Conservation (phyloP, 2,888 invertebrate species). For the Cetonia aurata region DNA sequence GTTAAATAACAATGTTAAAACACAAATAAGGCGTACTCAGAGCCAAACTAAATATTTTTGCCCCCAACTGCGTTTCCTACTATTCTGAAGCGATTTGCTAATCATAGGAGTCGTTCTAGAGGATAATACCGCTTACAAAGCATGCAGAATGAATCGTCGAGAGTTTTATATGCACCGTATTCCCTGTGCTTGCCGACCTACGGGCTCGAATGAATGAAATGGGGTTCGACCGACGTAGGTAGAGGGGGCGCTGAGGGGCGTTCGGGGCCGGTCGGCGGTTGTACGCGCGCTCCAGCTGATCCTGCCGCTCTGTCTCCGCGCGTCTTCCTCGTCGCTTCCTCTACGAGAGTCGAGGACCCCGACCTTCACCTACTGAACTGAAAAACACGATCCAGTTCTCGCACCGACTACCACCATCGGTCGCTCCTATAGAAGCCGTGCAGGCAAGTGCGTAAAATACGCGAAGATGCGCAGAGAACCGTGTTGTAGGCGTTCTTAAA, state of each 20-base stretch:
- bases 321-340: slow-evolving; percentile 27
- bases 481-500: too few species aligned
- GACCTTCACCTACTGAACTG: slow-evolving; percentile 65
- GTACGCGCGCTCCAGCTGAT: slow-evolving; percentile 57
- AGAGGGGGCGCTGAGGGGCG: background rate
- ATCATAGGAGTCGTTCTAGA: too few species aligned
- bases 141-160: too few species aligned
- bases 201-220: slow-evolving; percentile 57
- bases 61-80: too few species aligned
- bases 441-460: too few species aligned
- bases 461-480: too few species aligned
- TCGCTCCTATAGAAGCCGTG: too few species aligned
- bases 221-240: slow-evolving; percentile 48
- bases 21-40: too few species aligned
- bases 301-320: slow-evolving; percentile 52
- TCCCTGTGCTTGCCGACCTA: slow-evolving; percentile 49
- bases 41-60: too few species aligned
- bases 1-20: too few species aligned
- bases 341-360: slow-evolving; percentile 48
- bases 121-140: too few species aligned
- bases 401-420: background rate
- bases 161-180: slow-evolving; percentile 51
- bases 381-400: slow-evolving; percentile 59
- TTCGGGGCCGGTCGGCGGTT: slow-evolving; percentile 47
- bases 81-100: too few species aligned